Percentiles rank a stretch among this genome's conserved stretches.
These are phyloP conservation scores for Acestrorhynchus altus DNA, from an alignment of 2,797 vertebrate species.

Conservation along the genomic window DNA sequence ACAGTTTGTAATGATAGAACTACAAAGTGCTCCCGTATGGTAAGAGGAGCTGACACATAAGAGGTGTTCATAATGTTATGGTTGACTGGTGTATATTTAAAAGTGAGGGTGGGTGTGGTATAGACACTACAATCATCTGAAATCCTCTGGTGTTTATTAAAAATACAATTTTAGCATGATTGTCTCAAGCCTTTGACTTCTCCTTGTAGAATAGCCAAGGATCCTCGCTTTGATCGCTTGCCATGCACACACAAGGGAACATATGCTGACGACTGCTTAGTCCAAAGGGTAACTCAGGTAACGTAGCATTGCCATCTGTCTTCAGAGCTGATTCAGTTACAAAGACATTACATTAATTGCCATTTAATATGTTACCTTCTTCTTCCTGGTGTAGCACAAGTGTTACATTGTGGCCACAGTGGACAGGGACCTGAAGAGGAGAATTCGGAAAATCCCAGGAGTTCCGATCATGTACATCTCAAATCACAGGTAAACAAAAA, in stretches of 20 bases:
- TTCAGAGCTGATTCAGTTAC: background rate
- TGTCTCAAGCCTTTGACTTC: slow-evolving; percentile 10
- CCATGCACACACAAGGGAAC: slow-evolving; percentile 95
- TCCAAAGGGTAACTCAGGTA: slow-evolving; percentile 97
- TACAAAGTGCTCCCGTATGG: too few relatives aligned
- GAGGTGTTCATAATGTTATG: too few relatives aligned
- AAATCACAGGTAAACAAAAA: slow-evolving; percentile 88
- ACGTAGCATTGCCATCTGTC: slow-evolving; percentile 14
- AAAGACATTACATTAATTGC: background rate
- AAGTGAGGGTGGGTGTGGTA: too few relatives aligned
- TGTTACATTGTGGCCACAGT: slow-evolving; percentile 98
- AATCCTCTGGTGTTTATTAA: background rate
- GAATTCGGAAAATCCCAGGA: slow-evolving; percentile 95
- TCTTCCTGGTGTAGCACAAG: slow-evolving; percentile 85
- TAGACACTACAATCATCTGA: background rate
- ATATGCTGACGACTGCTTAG: slow-evolving; percentile 97
- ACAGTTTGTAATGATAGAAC: too few relatives aligned
- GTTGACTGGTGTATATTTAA: too few relatives aligned
- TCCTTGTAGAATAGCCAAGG: slow-evolving; percentile 90
- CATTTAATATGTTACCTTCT: slow-evolving; percentile 27
- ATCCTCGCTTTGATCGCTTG: slow-evolving; percentile 93
- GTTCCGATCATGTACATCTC: slow-evolving; percentile 99
- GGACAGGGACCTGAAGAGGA: slow-evolving; percentile 94
- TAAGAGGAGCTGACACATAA: too few relatives aligned
- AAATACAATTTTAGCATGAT: too few relatives aligned